Percentiles rank a stretch among this genome's conserved stretches.
phyloP scores from a whole-genome alignment of 1,140 invertebrate genomes.

The Monomorium pharaonis region DNA sequence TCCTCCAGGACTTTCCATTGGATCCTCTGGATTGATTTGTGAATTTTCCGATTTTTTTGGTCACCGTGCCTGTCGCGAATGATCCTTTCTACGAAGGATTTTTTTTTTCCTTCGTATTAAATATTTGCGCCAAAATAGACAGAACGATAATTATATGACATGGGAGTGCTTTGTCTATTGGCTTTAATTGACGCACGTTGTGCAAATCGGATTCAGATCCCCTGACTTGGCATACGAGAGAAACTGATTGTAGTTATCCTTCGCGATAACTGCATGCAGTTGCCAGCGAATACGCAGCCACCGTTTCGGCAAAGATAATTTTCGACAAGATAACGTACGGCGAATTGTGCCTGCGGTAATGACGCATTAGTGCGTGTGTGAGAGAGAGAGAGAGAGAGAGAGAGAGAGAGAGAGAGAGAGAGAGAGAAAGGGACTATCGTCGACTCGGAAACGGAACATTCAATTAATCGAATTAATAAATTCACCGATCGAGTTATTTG shows the following conservation, averaged over 20 bases:
- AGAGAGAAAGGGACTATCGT: neutral
- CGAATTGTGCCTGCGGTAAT: conserved; percentile 8
- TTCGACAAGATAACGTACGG: conserved; percentile 5
- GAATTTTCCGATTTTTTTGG: neutral
- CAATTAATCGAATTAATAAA: conserved; percentile 55
- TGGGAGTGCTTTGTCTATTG: too few species aligned
- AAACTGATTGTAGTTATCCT: neutral
- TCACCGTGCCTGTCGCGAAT: neutral
- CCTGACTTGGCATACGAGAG: too few species aligned
- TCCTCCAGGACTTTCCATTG: neutral
- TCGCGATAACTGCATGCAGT: neutral
- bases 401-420: neutral
- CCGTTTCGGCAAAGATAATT: conserved; percentile 6
- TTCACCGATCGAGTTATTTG: conserved; percentile 46
- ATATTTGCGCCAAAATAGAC: neutral
- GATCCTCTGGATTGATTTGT: neutral
- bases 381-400: neutral
- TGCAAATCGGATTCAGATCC: neutral
- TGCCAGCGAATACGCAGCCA: neutral
- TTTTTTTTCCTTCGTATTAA: neutral
- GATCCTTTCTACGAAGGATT: neutral
- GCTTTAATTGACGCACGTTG: neutral
- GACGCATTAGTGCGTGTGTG: neutral
- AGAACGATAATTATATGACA: too few species aligned
- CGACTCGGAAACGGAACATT: conserved; percentile 26